Evolutionary conservation across 2,797 vertebrate genomes (phyloP).

Genomic region (Anniella stebbinsi): DNA sequence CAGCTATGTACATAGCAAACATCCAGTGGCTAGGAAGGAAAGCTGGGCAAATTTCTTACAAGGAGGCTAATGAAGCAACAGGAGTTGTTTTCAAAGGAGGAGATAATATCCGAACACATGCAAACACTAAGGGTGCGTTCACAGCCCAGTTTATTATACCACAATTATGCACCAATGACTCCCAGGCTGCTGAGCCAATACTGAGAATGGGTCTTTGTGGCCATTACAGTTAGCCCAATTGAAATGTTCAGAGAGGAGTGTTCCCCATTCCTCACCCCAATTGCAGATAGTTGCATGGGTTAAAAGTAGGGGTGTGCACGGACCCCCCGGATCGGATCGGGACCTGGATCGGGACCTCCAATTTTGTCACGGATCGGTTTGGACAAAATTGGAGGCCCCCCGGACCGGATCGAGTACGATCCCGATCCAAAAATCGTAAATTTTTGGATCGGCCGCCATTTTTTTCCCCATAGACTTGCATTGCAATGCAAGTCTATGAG

Average conservation of each 20-base stretch:
- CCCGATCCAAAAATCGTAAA: too few relatives aligned
- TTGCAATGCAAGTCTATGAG: too few relatives aligned
- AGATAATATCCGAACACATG: background rate
- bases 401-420: too few relatives aligned
- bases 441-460: too few relatives aligned
- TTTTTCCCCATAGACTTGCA: too few relatives aligned
- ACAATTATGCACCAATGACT: background rate
- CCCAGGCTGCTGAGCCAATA: background rate
- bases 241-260: background rate
- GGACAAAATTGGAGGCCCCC: too few relatives aligned
- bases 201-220: background rate
- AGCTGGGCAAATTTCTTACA: background rate
- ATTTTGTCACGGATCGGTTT: too few relatives aligned
- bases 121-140: background rate
- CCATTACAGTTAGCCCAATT: background rate
- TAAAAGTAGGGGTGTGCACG: too few relatives aligned
- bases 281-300: background rate
- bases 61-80: background rate
- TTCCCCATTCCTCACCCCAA: background rate
- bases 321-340: too few relatives aligned
- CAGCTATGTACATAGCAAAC: constrained; percentile 3
- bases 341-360: too few relatives aligned
- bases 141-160: background rate
- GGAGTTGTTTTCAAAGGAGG: background rate
- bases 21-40: constrained; percentile 12